phyloP scores from a whole-genome alignment of 92 coral and sea anemone genomes.

The Montipora capitata region DNA sequence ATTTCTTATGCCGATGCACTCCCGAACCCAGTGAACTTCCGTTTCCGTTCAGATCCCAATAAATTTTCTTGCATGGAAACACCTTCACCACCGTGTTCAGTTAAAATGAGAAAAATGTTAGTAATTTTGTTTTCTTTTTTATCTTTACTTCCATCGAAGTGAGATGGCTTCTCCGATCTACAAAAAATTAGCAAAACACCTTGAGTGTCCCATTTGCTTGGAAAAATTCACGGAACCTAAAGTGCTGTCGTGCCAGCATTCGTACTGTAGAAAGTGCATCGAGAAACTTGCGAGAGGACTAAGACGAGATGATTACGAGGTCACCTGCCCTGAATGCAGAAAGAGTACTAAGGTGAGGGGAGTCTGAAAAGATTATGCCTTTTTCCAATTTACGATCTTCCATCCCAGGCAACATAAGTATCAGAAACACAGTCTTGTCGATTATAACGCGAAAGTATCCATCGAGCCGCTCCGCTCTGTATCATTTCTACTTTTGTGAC shows the following conservation, averaged over 20 bases:
- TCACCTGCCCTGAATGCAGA: slow-evolving; percentile 59
- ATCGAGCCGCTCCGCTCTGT: not conserved
- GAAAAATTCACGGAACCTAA: slow-evolving; percentile 57
- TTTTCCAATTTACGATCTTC: not conserved
- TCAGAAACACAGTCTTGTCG: not conserved
- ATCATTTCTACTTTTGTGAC: not conserved
- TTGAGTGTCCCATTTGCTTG: slow-evolving; percentile 60
- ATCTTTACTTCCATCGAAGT: not conserved
- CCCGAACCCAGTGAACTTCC: not conserved
- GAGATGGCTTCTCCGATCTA: slow-evolving; percentile 22
- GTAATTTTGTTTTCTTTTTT: not conserved
- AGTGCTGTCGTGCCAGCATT: slow-evolving; percentile 53
- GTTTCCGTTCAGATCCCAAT: not conserved
- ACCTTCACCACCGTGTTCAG: not conserved
- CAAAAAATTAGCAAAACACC: slow-evolving; percentile 14
- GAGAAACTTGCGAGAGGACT: slow-evolving; percentile 39
- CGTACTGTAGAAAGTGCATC: slow-evolving; percentile 63
- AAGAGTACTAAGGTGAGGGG: slow-evolving; percentile 33
- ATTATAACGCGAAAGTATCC: not conserved
- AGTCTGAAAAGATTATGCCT: not conserved
- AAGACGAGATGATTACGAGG: slow-evolving; percentile 2
- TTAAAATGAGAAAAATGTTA: not conserved
- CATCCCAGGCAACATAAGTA: not conserved
- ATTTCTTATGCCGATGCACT: not conserved
- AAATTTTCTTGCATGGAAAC: not conserved